Conservation (phyloP, 2,113 vertebrate genomes). For the Grallaria varia region DNA sequence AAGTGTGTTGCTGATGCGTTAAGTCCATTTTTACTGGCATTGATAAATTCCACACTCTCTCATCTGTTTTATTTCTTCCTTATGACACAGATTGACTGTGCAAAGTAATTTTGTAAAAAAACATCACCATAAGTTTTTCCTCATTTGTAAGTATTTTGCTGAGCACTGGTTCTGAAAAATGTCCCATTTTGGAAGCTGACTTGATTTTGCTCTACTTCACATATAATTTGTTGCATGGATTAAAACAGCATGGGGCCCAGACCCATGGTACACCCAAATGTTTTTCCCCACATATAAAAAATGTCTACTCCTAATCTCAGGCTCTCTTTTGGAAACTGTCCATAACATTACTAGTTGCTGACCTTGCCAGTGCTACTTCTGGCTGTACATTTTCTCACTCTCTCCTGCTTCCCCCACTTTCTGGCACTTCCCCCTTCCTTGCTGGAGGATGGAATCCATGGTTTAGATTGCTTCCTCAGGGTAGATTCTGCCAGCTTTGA, state of each 20-base stretch:
- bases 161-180: not conserved
- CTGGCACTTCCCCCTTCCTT: not conserved
- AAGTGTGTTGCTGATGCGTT: not conserved
- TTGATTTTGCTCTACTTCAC: slow-evolving; percentile 6
- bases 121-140: not conserved
- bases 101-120: not conserved
- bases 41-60: not conserved
- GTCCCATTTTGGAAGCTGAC: not conserved
- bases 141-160: not conserved
- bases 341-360: not conserved
- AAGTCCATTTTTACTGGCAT: not conserved
- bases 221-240: slow-evolving; percentile 19
- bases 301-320: not conserved
- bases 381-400: slow-evolving; percentile 51
- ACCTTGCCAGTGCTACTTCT: slow-evolving; percentile 37
- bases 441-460: not conserved
- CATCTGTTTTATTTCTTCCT: not conserved
- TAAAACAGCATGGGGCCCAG: not conserved
- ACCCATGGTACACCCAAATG: not conserved
- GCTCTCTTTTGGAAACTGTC: not conserved
- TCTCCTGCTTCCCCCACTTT: not conserved
- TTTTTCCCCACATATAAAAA: slow-evolving; percentile 30
- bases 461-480: not conserved
- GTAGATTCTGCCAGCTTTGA: not conserved
- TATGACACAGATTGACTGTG: not conserved